Evolutionary conservation across 2,888 invertebrate genomes (phyloP), one percentile per base, ranked within the genome.

Genomic region (Phyllotreta cruciferae): DNA sequence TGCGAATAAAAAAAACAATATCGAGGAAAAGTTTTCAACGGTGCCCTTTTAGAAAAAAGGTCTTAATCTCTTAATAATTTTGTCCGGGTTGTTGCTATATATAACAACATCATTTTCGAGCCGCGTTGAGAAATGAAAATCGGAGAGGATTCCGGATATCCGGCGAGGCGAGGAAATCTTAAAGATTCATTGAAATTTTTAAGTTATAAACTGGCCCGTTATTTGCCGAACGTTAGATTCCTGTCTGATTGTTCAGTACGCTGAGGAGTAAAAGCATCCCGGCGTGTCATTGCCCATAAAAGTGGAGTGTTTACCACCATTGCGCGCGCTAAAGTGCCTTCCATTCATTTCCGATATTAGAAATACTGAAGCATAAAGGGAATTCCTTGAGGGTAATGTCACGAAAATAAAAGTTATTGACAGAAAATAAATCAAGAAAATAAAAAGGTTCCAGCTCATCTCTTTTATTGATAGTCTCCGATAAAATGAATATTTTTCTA

Each of bases 281-380:
- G 45, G 36, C 42, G 56, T 44, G 36, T 44, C 53, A 60, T 52
- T 41, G 45, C 35, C 53, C 52, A 60, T 60, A 44, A 52, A 52
- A 44, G 6, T 42, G 38, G 35, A 60, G 34, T 36, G 50, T 60
- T 52, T 52, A 42, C 52, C 60, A 60, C 50, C 60, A 62, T 56
- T 49, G 41, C 37, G 38, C 38, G 47, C 11, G 44, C 14, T 14
- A 52, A 34, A 50, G 34, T 52, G 56, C 13, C 56, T 62, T 57
- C 37, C 50, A 62, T 62, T 62, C 52, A 50, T 62, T 62, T 50
- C 56, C 36, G 34, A 62, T 56, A 62, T 62, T 62, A 60, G 60
- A 60, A 60, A 60, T 60, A 54, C 39, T 45, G 35, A 60, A 54
- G 42, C 44, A 55, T 61, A 35, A 61, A 61, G 61, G 38, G 39